Conservation (phyloP, 2,888 invertebrate genomes). For the Scelioninae gen. 2 region DNA sequence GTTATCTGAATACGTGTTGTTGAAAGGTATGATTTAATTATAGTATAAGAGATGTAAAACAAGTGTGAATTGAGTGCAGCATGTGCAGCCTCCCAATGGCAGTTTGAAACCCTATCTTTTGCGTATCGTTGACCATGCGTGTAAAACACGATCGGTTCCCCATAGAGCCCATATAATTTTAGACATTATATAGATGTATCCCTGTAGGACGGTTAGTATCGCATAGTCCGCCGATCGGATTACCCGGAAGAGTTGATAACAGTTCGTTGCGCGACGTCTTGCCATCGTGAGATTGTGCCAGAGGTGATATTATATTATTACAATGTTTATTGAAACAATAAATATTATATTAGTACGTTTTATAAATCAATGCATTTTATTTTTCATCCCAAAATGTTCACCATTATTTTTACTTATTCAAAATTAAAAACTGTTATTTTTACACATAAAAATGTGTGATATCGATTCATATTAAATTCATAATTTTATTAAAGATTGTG, state of each 20-base stretch:
- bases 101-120: constrained; percentile 56
- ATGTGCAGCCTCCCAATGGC: constrained; percentile 60
- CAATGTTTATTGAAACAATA: constrained; percentile 75
- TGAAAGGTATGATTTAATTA: constrained; percentile 42
- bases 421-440: too few species aligned
- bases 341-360: constrained; percentile 76
- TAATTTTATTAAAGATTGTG: too few species aligned
- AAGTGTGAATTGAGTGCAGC: constrained; percentile 38
- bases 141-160: constrained; percentile 62
- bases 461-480: too few species aligned
- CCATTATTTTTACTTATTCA: too few species aligned
- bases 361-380: constrained; percentile 69
- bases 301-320: constrained; percentile 76
- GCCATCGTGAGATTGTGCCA: constrained; percentile 76
- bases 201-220: constrained; percentile 64
- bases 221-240: constrained; percentile 64
- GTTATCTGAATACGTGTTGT: constrained; percentile 55
- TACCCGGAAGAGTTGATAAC: constrained; percentile 60
- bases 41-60: constrained; percentile 37
- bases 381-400: not conserved
- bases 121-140: constrained; percentile 62
- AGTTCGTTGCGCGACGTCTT: constrained; percentile 72
- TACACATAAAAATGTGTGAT: too few species aligned
- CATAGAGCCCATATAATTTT: constrained; percentile 63
- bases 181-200: constrained; percentile 67